A percentile compares a stretch with the other conserved stretches of the same genome.
Conservation (phyloP, 2,888 invertebrate genomes). For the Lycophotia porphyrea region DNA sequence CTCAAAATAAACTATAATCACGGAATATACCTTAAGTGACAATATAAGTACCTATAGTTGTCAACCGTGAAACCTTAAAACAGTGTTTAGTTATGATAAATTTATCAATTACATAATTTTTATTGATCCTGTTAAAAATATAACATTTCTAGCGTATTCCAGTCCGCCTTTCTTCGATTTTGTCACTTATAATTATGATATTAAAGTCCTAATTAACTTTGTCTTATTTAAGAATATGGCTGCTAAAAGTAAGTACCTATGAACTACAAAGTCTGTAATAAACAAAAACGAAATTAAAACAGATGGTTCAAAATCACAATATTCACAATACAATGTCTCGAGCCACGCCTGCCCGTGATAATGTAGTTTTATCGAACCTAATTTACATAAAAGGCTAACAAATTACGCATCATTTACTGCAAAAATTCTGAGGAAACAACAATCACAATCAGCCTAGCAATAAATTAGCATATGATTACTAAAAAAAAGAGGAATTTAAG, state of each 20-base stretch:
- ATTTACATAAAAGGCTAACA: constrained; percentile 15
- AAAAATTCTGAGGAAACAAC: background rate
- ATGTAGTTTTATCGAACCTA: background rate
- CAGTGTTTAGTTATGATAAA: no score
- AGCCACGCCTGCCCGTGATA: constrained; percentile 11
- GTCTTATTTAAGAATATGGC: background rate
- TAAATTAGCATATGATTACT: constrained; percentile 2
- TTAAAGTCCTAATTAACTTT: no score
- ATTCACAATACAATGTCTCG: constrained; percentile 3
- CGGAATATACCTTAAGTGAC: no score
- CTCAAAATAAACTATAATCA: no score
- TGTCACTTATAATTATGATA: background rate
- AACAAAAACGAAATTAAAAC: constrained; percentile 6
- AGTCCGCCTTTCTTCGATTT: background rate
- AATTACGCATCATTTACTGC: constrained; percentile 29
- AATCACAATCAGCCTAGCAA: background rate
- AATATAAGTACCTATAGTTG: no score
- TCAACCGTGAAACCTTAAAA: no score
- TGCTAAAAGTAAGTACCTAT: background rate
- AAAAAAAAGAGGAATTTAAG: constrained; percentile 17
- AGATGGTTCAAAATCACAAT: constrained; percentile 14
- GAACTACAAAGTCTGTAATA: background rate
- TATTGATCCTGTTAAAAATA: background rate
- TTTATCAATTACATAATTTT: background rate
- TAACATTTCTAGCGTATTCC: background rate